These are phyloP conservation scores for Triplophysa yarkandensis DNA, from an alignment of 2,797 vertebrate genomes.

Conservation along the genomic window DNA sequence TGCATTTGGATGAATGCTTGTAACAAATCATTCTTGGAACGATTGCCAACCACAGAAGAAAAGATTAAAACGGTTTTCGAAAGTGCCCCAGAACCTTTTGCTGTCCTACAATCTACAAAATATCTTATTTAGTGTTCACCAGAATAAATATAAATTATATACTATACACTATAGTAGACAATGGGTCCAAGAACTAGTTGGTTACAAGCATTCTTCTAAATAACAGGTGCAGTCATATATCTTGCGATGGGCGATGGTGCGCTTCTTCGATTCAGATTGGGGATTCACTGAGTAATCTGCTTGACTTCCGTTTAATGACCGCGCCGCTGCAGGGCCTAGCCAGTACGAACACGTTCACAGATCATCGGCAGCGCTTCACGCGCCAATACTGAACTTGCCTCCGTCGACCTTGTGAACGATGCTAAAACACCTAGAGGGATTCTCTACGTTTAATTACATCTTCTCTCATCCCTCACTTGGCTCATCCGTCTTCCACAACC, in stretches of 20 bases:
- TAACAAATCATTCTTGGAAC: no score
- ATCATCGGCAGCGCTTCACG: constrained; percentile 66
- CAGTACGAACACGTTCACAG: constrained; percentile 47
- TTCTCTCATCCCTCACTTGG: constrained; percentile 47
- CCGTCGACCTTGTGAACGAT: constrained; percentile 74
- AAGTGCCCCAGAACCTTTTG: no score
- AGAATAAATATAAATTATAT: no score
- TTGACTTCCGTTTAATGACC: constrained; percentile 71
- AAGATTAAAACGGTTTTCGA: no score
- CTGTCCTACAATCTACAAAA: no score
- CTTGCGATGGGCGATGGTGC: constrained; percentile 52
- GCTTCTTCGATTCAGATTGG: constrained; percentile 62
- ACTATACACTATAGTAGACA: no score
- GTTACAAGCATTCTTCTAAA: no score
- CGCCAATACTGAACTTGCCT: constrained; percentile 74
- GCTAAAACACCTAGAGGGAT: constrained; percentile 80
- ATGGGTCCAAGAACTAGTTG: no score
- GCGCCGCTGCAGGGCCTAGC: constrained; percentile 53
- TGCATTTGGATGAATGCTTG: no score
- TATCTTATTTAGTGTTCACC: no score
- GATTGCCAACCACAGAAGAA: no score
- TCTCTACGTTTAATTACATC: constrained; percentile 75
- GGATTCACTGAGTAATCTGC: constrained; percentile 64
- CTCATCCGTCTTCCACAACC: constrained; percentile 32
- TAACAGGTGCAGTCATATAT: constrained; percentile 53